Conservation (phyloP, 2,797 vertebrate species). For the Chrysocyon brachyurus region DNA sequence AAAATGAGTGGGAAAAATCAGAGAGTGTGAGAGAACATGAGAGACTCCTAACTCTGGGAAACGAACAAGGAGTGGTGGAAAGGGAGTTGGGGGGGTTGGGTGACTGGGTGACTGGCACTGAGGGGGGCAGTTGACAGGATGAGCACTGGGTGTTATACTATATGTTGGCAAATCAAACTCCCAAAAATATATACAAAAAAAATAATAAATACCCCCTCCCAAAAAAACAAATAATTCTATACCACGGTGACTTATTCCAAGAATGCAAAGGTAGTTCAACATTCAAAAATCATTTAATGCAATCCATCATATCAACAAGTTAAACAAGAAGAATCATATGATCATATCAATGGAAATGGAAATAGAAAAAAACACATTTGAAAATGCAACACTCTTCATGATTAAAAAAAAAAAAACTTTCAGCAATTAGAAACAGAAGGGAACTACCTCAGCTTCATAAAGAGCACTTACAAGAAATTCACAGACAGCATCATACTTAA, state of each 20-base stretch:
- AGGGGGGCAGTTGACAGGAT: no score
- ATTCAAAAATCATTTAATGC: constrained; percentile 32
- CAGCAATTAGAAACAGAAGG: constrained; percentile 36
- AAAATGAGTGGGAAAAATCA: no score
- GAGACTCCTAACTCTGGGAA: no score
- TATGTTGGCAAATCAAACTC: no score
- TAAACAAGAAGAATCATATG: constrained; percentile 7
- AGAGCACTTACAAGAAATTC: background rate
- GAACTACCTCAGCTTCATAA: background rate
- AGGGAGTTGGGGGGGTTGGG: no score
- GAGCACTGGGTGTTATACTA: no score
- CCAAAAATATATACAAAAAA: no score
- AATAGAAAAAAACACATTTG: background rate
- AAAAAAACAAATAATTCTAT: background rate
- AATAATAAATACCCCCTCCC: no score
- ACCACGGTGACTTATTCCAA: constrained; percentile 7
- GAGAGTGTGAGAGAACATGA: no score
- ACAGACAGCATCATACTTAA: background rate
- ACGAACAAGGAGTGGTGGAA: no score
- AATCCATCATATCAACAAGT: constrained; percentile 15
- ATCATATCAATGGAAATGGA: background rate
- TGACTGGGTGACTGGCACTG: no score
- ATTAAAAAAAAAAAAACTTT: background rate
- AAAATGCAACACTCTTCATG: constrained; percentile 8
- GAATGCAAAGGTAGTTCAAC: constrained; percentile 8